Percentiles rank a stretch among this genome's conserved stretches.
Evolutionary conservation across 2,113 vertebrate genomes (phyloP).

Genomic region (Callocephalon fimbriatum): DNA sequence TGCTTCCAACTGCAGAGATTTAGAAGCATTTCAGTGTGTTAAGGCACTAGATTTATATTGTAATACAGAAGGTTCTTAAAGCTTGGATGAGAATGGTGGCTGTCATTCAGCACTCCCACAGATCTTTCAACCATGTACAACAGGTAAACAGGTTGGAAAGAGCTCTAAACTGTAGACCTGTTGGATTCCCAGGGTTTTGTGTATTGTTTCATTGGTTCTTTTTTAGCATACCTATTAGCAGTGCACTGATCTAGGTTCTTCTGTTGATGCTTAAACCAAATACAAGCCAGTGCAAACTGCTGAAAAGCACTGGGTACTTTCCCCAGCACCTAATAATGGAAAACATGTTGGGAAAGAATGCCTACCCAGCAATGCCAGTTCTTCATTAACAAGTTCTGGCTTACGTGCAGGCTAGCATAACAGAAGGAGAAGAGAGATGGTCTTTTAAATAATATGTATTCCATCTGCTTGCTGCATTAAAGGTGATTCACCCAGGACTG

Average conservation of each 20-base stretch:
- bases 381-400: neutral
- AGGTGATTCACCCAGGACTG: neutral
- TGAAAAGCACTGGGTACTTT: neutral
- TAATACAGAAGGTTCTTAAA: neutral
- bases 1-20: neutral
- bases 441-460: neutral
- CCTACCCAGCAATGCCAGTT: neutral
- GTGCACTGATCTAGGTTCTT: neutral
- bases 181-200: neutral
- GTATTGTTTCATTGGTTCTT: neutral
- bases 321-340: neutral
- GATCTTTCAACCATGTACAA: neutral
- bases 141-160: neutral
- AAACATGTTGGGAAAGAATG: neutral
- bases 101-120: neutral
- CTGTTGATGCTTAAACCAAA: neutral
- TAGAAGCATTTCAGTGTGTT: neutral
- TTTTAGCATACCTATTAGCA: neutral
- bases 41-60: neutral
- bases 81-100: neutral
- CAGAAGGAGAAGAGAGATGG: neutral
- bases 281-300: neutral
- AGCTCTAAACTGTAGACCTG: neutral
- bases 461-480: neutral
- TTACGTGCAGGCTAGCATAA: neutral